These are phyloP conservation scores for Gonioctena quinquepunctata DNA, from an alignment of 1,140 invertebrate species.

Conservation along the genomic window DNA sequence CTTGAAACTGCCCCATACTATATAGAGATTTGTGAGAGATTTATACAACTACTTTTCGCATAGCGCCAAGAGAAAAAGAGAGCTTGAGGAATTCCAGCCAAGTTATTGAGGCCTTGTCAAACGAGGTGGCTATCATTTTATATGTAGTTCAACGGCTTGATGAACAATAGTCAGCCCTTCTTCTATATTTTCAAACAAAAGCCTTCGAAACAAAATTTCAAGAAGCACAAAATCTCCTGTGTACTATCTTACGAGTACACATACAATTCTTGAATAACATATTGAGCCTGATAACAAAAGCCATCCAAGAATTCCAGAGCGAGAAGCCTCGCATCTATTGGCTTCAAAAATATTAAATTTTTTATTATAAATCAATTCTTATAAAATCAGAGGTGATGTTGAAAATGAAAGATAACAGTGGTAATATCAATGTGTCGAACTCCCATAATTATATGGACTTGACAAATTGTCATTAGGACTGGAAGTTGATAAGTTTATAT, in stretches of 20 bases:
- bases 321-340: not conserved
- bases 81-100: slow-evolving; percentile 13
- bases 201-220: not conserved
- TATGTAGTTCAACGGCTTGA: not conserved
- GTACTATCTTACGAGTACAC: not conserved
- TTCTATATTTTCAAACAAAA: not conserved
- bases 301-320: not conserved
- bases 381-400: not conserved
- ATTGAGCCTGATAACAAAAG: not conserved
- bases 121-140: slow-evolving; percentile 17
- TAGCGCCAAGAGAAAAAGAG: not conserved
- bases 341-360: not conserved
- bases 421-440: not conserved
- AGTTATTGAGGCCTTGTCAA: not conserved
- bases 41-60: slow-evolving; percentile 12
- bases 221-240: not conserved
- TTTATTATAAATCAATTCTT: not conserved
- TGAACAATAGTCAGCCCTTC: not conserved
- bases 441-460: not conserved
- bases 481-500: not conserved
- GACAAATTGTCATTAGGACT: not conserved
- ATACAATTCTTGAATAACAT: not conserved
- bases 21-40: slow-evolving; percentile 14
- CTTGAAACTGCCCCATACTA: no score
- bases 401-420: not conserved